Conservation (phyloP, 2,113 vertebrate species). For the Grammomys surdaster region DNA sequence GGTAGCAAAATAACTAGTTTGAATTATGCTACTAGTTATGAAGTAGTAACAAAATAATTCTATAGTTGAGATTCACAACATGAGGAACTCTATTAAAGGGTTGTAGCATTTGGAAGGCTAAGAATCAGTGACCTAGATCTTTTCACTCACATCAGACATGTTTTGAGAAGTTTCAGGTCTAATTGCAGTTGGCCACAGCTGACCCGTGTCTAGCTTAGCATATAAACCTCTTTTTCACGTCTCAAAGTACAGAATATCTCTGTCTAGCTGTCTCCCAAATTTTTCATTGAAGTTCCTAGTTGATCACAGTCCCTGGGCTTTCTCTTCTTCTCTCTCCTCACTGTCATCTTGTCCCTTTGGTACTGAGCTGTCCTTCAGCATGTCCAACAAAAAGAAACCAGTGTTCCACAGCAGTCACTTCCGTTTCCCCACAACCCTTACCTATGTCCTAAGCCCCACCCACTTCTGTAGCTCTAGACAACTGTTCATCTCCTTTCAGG, state of each 20-base stretch:
- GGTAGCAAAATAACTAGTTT: no score
- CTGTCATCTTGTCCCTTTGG: not conserved
- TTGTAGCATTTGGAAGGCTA: not conserved
- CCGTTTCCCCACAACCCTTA: not conserved
- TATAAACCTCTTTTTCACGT: not conserved
- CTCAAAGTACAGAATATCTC: not conserved
- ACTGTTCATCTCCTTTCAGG: not conserved
- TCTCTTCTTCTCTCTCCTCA: not conserved
- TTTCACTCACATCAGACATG: not conserved
- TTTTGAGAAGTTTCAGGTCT: not conserved
- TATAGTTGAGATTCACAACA: not conserved
- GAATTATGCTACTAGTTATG: no score
- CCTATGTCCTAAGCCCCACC: accelerated
- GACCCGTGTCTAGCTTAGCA: not conserved
- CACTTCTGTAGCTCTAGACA: not conserved
- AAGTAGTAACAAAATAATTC: not conserved
- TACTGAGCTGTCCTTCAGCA: not conserved
- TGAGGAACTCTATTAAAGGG: no score
- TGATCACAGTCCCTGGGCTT: not conserved
- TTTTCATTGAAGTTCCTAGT: not conserved
- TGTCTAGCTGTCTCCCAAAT: not conserved
- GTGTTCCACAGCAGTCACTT: not conserved
- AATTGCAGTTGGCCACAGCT: not conserved
- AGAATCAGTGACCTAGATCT: not conserved
- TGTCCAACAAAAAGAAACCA: not conserved